Conservation (phyloP, 2,888 invertebrate genomes). For the Orthonevra nobilis region DNA sequence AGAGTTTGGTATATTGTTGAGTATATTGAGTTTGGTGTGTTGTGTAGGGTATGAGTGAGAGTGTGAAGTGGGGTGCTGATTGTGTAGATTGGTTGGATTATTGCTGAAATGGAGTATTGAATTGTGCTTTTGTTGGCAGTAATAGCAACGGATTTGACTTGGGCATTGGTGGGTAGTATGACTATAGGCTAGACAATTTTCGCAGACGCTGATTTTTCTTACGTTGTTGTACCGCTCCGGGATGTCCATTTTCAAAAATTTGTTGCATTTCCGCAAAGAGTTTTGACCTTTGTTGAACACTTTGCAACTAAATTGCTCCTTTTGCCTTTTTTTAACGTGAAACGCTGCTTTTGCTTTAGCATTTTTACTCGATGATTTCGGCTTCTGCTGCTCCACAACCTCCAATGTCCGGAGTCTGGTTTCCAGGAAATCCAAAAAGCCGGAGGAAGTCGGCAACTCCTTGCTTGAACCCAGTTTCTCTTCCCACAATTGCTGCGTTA, state of each 20-base stretch:
- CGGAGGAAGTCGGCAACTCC: constrained; percentile 6
- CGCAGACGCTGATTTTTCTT: not conserved
- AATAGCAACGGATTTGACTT: constrained; percentile 4
- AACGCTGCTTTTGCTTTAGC: not conserved
- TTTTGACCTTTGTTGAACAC: constrained; percentile 6
- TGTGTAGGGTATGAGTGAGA: not conserved
- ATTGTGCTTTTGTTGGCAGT: constrained; percentile 9
- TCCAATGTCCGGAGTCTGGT: constrained; percentile 3
- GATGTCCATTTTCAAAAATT: constrained; percentile 15
- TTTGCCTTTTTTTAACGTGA: not conserved
- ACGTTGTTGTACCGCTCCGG: not conserved
- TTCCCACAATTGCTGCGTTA: constrained; percentile 22
- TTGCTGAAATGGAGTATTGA: constrained; percentile 9
- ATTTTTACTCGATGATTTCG: not conserved
- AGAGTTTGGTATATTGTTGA: not conserved
- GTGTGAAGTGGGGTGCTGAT: not conserved
- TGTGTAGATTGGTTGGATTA: not conserved
- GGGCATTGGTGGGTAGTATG: constrained; percentile 14
- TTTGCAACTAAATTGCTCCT: constrained; percentile 1
- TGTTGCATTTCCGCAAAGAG: constrained; percentile 2
- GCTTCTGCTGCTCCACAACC: not conserved
- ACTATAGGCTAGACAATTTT: constrained; percentile 18
- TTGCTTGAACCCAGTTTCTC: not conserved
- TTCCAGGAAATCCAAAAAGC: constrained; percentile 7
- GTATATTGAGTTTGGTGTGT: too few species aligned